Conservation (phyloP, 1,140 invertebrate species). For the Mactra quadrangularis region DNA sequence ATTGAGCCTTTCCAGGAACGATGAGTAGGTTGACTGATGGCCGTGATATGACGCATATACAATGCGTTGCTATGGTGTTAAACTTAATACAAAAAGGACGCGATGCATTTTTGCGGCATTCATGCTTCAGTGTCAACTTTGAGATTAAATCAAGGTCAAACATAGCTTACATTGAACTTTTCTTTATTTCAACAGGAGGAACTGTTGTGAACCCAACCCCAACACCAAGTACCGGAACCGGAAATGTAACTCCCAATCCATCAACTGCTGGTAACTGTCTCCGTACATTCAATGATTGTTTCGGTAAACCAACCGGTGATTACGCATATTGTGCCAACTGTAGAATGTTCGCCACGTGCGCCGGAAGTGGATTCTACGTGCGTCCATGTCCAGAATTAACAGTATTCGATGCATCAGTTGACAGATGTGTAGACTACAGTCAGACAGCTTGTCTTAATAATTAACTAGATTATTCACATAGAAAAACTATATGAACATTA, state of each 20-base stretch:
- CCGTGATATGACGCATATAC: too few relatives aligned
- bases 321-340: conserved; percentile 58
- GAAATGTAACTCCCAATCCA: not conserved
- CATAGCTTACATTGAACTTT: not conserved
- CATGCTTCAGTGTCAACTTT: too few relatives aligned
- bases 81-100: too few relatives aligned
- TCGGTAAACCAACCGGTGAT: conserved; percentile 19
- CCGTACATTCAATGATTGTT: conserved; percentile 39
- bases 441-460: not conserved
- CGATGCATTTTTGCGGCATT: too few relatives aligned
- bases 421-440: conserved; percentile 39
- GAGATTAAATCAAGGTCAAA: too few relatives aligned
- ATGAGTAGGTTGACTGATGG: too few relatives aligned
- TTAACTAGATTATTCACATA: too few relatives aligned
- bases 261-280: conserved; percentile 43
- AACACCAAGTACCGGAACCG: not conserved
- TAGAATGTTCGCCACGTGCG: conserved; percentile 62
- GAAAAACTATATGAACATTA: too few relatives aligned
- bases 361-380: conserved; percentile 58
- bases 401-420: conserved; percentile 22
- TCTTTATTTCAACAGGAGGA: not conserved
- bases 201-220: not conserved
- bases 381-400: conserved; percentile 31
- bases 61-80: too few relatives aligned
- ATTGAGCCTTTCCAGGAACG: too few relatives aligned